Evolutionary conservation across 2,113 vertebrate genomes (phyloP), one percentile per base, ranked within the genome.

Genomic region (Coregonus clupeaformis): DNA sequence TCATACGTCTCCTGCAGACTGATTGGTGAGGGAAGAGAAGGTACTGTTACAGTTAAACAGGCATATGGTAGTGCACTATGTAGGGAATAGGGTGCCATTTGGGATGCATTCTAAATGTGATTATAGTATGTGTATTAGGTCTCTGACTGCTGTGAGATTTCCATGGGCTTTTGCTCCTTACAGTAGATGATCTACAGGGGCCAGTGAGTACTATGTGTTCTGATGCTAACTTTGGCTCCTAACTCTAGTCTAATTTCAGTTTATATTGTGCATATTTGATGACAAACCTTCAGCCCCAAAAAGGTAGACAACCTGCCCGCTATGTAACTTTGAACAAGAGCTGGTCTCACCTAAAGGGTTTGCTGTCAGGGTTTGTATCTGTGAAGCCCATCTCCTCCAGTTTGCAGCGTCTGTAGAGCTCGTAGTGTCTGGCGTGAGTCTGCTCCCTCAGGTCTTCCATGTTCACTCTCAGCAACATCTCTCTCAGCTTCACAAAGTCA

Each of bases 361-460:
- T 93, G 89, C 85, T 96, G 91, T 98, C 96, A 0, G 94, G 93
- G 20, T 95, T 95, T 0, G 95, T 94, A 92, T 98, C 97, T 91
- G 96, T 97, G 89, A 99, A 99, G 64, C 97, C 97, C 96, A 99
- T 98, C 91, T 98, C 96, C 73, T 99, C 96, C 80, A 99, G 90
- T 13, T 97, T 99, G 89, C 96, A 97, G 81, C 96, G 92, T 30
- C 97, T 92, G 90, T 98, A 99, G 2, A 99, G 94, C 90, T 99
- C 97, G 0, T 99, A 99, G 89, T 99, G 97, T 36, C 95, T 94
- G 3, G 93, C 91, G 71, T 99, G 97, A 0, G 97, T 99, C 92
- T 98, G 97, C 76, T 99, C 97, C 0, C 96, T 87, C 5, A 99
- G 95, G 45, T 99, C 97, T 83, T 98, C 95, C 96, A 97, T 99